These are phyloP conservation scores for Tyrannus savana DNA, from an alignment of 2,113 vertebrate genomes.

Conservation along the genomic window DNA sequence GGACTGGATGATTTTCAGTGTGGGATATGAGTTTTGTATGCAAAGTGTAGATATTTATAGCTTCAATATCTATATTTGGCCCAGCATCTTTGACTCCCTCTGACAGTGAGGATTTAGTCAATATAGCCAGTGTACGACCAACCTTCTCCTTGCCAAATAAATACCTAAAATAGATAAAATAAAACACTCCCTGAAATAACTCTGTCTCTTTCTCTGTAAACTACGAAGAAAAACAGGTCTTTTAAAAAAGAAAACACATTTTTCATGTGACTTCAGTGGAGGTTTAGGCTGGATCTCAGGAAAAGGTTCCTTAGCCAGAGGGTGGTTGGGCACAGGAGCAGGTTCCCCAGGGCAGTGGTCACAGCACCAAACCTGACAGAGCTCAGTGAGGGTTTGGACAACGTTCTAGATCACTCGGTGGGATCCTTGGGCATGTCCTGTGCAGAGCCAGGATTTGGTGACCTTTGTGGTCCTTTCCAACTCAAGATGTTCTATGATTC, in stretches of 20 bases:
- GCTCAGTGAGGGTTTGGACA: not conserved
- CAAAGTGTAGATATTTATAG: not conserved
- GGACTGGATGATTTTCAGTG: not conserved
- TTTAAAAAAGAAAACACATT: not conserved
- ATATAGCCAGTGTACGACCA: not conserved
- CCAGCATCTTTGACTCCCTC: not conserved
- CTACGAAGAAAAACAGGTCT: not conserved
- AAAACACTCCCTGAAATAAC: not conserved
- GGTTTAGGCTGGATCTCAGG: not conserved
- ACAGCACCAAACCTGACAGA: not conserved
- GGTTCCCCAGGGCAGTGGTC: not conserved
- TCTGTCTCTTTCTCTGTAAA: accelerated
- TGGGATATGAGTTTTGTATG: not conserved
- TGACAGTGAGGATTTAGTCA: not conserved
- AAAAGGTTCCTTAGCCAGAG: not conserved
- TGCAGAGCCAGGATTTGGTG: not conserved
- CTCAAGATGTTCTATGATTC: not conserved
- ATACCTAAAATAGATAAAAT: not conserved
- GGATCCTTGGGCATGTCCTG: not conserved
- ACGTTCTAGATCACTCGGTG: no score
- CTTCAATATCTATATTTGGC: not conserved
- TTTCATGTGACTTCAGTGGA: not conserved
- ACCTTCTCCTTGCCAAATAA: not conserved
- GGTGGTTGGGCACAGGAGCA: not conserved
- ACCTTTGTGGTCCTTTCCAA: not conserved